Conservation (phyloP, 2,888 invertebrate species). For the Hesperia comma region DNA sequence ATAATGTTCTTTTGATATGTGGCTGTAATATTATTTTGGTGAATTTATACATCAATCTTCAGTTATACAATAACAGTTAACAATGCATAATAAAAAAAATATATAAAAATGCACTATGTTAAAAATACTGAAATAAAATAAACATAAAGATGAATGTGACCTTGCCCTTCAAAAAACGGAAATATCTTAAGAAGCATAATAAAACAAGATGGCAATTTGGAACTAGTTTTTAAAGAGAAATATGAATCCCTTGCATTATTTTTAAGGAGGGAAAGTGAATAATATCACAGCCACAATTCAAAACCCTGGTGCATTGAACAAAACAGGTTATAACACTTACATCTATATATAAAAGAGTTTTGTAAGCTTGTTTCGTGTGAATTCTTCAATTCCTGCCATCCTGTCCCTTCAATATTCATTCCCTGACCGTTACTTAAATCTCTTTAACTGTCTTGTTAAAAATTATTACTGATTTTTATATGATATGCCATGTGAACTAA, state of each 20-base stretch:
- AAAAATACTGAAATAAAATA: too few relatives aligned
- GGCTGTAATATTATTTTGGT: constrained; percentile 39
- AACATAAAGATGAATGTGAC: not conserved
- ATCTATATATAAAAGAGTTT: constrained; percentile 48
- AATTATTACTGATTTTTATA: constrained; percentile 15
- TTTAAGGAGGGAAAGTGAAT: not conserved
- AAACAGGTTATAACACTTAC: constrained; percentile 56
- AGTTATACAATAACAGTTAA: too few relatives aligned
- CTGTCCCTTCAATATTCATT: constrained; percentile 1
- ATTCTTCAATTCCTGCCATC: constrained; percentile 9
- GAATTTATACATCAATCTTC: too few relatives aligned
- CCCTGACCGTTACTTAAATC: constrained; percentile 8
- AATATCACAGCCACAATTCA: constrained; percentile 44
- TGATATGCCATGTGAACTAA: not conserved
- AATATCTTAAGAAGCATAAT: not conserved
- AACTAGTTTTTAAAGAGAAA: constrained; percentile 2
- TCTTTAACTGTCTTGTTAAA: constrained; percentile 12
- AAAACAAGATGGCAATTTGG: not conserved
- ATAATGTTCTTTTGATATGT: constrained; percentile 37
- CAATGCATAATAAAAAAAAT: too few relatives aligned
- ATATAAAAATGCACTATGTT: too few relatives aligned
- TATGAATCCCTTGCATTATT: not conserved
- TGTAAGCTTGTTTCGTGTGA: constrained; percentile 41
- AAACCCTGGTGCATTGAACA: constrained; percentile 33
- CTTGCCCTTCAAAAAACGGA: constrained; percentile 4